Evolutionary conservation across 2,113 vertebrate genomes (phyloP).

Genomic region (Gyps fulvus): DNA sequence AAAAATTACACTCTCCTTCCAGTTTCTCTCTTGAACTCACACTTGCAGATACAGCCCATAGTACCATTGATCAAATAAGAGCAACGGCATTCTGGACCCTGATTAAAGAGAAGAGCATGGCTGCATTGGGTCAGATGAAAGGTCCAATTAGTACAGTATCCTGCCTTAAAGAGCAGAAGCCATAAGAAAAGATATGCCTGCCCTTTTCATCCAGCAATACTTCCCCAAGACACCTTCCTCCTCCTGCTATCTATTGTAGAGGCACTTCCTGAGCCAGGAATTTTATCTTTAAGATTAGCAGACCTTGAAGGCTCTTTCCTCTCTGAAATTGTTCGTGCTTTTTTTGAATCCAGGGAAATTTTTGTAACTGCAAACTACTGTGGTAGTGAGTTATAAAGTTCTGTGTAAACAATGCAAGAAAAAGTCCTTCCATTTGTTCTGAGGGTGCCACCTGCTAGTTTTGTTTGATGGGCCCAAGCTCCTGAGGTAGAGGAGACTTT

Average conservation of each 20-base stretch:
- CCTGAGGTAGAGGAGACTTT: neutral
- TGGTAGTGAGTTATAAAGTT: neutral
- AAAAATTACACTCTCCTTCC: neutral
- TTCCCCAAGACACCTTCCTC: conserved; percentile 17
- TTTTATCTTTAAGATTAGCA: conserved; percentile 34
- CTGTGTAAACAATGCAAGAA: neutral
- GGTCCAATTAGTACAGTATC: neutral
- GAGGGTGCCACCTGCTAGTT: neutral
- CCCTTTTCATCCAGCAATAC: neutral
- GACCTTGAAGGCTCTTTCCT: conserved; percentile 33
- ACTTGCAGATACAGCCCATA: neutral
- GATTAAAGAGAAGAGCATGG: neutral
- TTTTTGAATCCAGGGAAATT: neutral
- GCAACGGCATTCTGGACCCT: neutral
- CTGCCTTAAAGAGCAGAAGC: neutral
- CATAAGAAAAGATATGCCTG: neutral
- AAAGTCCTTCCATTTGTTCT: neutral
- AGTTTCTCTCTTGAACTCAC: neutral
- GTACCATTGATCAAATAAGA: neutral
- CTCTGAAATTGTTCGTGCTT: neutral
- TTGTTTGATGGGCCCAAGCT: neutral
- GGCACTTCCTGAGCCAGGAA: conserved; percentile 23
- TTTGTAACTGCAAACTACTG: neutral
- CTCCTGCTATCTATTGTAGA: conserved; percentile 21
- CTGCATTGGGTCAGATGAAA: neutral